Evolutionary conservation across 2,888 invertebrate genomes (phyloP).

Genomic region (Lordiphosa andalusiaca): DNA sequence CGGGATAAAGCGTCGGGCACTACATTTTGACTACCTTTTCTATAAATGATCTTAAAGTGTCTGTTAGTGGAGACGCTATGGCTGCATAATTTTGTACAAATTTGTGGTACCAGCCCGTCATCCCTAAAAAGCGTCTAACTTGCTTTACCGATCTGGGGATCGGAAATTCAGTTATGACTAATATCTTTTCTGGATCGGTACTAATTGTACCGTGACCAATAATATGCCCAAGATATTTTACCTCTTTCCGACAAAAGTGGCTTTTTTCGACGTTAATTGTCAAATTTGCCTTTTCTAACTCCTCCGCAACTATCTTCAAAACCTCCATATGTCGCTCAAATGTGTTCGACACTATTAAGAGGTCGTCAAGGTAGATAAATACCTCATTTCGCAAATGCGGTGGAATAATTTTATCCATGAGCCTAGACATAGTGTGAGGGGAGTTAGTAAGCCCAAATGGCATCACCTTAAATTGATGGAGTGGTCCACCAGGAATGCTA

Average conservation of each 20-base stretch:
- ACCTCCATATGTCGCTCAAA: background rate
- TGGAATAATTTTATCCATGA: background rate
- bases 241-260: background rate
- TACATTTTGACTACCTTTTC: slow-evolving; percentile 4
- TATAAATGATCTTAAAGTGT: slow-evolving; percentile 5
- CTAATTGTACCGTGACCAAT: background rate
- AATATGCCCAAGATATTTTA: background rate
- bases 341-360: no score
- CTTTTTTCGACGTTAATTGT: slow-evolving; percentile 1
- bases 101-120: slow-evolving; percentile 1
- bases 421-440: background rate
- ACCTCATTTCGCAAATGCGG: background rate
- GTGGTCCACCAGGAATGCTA: no score
- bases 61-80: slow-evolving; percentile 5
- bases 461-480: no score
- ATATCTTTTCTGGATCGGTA: background rate
- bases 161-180: background rate
- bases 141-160: background rate
- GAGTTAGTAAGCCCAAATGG: background rate
- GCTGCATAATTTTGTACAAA: slow-evolving; percentile 1
- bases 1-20: background rate
- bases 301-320: background rate
- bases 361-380: background rate
- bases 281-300: background rate
- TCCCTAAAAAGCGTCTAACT: slow-evolving; percentile 2